Base-by-base conservation (phyloP, 2,888 invertebrate species). In the Drosophila nr. fundita region DNA sequence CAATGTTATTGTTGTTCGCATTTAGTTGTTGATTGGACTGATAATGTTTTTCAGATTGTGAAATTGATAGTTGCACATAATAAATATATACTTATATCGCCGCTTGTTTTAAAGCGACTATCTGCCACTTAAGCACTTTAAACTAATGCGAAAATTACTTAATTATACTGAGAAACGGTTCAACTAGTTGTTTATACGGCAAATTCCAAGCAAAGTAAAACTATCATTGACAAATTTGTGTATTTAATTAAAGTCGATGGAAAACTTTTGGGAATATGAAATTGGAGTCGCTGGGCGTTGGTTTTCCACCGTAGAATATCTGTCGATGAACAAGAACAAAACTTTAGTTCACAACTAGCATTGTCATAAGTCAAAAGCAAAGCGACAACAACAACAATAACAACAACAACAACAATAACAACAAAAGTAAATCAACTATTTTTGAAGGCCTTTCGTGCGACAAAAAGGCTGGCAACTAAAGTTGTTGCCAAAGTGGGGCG, bases 21-120 rank as follows among this genome's bases (percentile, higher is more conserved):
- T 42, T 68, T 64, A 62, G 76, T 60, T 53, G 65, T 68, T 76
- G 80, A 76, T 80, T 76, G 58, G 58, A 55, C 59, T 49, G 81
- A 76, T 76, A 78, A 63, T 72, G 80, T 76, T 72, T 68, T 76
- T 57, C 38, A 76, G 76, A 58, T 78, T 54, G 76, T 80, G 77
- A 48, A 67, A 78, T 74, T 49, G 62, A 76, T 75, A 75, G 65
- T 34, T 21, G 15, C 24, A 38, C 59, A 60, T 24, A 34, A 42
- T 21, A 63, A 27, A 48, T 52, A 59, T 21, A 24, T 15, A 15
- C 24, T 15, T 24, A 15, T 4, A 45, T 15, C 7, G 15, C 24
- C 15, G 45, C 4, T 18, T 15, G 27, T 42, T 53, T 21, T 52
- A n/a, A 34, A 36, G 40, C 40, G 13, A 45, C 34, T 54, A 45